Conservation (phyloP, 2,888 invertebrate species). For the Scaeva pyrastri region DNA sequence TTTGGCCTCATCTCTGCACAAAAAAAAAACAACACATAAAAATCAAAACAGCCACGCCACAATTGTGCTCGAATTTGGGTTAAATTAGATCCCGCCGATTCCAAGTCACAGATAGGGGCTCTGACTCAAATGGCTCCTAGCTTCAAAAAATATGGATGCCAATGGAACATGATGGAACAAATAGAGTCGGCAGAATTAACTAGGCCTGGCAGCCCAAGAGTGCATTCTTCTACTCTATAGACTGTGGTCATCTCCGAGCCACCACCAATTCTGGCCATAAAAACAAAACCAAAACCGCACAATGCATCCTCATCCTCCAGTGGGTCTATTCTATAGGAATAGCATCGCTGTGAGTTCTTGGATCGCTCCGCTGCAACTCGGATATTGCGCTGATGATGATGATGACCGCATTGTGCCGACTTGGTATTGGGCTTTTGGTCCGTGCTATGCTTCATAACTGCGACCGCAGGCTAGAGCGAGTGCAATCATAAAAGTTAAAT, state of each 20-base stretch:
- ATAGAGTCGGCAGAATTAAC: conserved; percentile 69
- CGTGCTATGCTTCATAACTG: conserved; percentile 61
- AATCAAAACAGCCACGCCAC: conserved; percentile 61
- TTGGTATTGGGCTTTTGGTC: conserved; percentile 26
- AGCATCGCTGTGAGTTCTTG: conserved; percentile 29
- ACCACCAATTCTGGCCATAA: conserved; percentile 17
- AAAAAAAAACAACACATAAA: conserved; percentile 62
- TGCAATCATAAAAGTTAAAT: conserved; percentile 76
- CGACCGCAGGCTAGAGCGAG: conserved; percentile 70
- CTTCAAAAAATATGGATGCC: neutral
- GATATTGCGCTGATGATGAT: conserved; percentile 53
- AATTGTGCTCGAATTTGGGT: conserved; percentile 67
- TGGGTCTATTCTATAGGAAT: neutral
- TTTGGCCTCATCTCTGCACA: conserved; percentile 43
- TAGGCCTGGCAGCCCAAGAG: conserved; percentile 48
- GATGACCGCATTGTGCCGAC: conserved; percentile 52
- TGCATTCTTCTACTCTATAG: neutral
- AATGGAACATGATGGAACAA: conserved; percentile 37
- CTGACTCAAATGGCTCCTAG: neutral
- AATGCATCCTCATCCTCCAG: conserved; percentile 32
- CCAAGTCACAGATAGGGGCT: conserved; percentile 46
- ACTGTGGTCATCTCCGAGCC: too few species aligned
- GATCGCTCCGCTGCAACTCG: neutral
- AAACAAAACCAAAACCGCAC: conserved; percentile 52
- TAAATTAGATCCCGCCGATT: conserved; percentile 71